Base-by-base conservation (phyloP, 2,888 invertebrate genomes). In the Latheticus oryzae region DNA sequence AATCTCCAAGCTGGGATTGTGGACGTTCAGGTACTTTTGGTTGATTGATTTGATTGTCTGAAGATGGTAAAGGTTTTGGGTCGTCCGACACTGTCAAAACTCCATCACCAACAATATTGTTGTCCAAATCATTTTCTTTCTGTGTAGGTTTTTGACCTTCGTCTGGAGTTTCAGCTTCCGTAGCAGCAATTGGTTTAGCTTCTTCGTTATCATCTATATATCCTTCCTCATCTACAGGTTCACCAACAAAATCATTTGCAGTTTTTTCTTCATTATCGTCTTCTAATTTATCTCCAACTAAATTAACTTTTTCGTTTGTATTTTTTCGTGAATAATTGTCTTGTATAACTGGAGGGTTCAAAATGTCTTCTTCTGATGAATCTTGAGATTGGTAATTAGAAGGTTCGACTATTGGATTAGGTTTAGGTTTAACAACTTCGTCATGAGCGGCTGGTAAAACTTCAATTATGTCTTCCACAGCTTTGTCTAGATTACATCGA, bases 281-380 rank as follows among this genome's bases (percentile, higher is more conserved):
- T 15, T 16, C 33, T 16, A 28, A 3, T 5, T 28, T 28, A 3
- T 16, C 15, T 5, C 33, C 33, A 15, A 33, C 16, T n/a, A 33
- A n/a, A 13, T 33, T 28, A n/a, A n/a, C n/a, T n/a, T n/a, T n/a
- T n/a, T n/a, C n/a, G n/a, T n/a, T n/a, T n/a, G n/a, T n/a, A n/a
- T n/a, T n/a, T 8, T 4, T 16, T 9, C n/a, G n/a, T n/a, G n/a
- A n/a, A n/a, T 30, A 55, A 26, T 30, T 47, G 17, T 47, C 37
- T 37, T 55, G 55, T 19, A 55, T 55, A 5, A 55, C 47, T 9
- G 55, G 40, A 16, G 55, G 55, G 38, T 55, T 55, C 32, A 30
- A 30, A 5, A 33, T 54, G 35, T 54, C 37, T 13, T 23, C 26
- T 24, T 33, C 40, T 5, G 15, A 11, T 3, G 37, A 24, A 9